These are phyloP conservation scores for Prunella strophiata DNA, from an alignment of 2,797 vertebrate genomes.

Conservation along the genomic window DNA sequence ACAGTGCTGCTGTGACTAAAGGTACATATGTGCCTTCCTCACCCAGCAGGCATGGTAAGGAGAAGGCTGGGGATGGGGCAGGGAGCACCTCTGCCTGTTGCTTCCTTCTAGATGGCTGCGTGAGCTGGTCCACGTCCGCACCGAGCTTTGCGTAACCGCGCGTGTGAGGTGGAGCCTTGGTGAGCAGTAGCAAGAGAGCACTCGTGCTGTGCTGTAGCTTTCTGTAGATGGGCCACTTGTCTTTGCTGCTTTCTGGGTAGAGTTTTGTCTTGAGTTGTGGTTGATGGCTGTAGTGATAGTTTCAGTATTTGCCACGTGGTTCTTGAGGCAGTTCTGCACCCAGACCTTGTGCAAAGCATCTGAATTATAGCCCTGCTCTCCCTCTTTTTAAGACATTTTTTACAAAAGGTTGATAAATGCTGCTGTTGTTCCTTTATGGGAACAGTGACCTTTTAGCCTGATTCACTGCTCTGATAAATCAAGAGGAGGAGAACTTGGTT, in stretches of 20 bases:
- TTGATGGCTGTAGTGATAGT: not conserved
- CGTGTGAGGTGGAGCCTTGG: not conserved
- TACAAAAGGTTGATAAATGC: not conserved
- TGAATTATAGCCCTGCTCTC: not conserved
- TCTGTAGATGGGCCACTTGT: not conserved
- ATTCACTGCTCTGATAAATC: not conserved
- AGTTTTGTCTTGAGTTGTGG: not conserved
- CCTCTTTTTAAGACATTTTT: fast-evolving
- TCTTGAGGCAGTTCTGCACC: not conserved
- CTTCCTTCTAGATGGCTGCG: conserved; percentile 12
- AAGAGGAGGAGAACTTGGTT: not conserved
- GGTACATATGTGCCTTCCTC: conserved; percentile 81
- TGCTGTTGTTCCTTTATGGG: not conserved
- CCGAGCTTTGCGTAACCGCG: not conserved
- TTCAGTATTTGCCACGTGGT: not conserved
- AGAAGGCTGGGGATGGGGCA: not conserved
- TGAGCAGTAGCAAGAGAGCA: not conserved
- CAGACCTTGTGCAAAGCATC: not conserved
- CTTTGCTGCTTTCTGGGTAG: not conserved
- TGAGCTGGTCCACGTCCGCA: not conserved
- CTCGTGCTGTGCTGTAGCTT: not conserved
- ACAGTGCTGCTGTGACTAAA: conserved; percentile 87
- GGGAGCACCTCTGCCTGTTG: not conserved
- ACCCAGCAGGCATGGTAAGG: conserved; percentile 80
- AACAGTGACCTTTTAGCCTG: not conserved